Evolutionary conservation across 2,797 vertebrate genomes (phyloP).

Genomic region (Sternarchorhynchus goeldii): DNA sequence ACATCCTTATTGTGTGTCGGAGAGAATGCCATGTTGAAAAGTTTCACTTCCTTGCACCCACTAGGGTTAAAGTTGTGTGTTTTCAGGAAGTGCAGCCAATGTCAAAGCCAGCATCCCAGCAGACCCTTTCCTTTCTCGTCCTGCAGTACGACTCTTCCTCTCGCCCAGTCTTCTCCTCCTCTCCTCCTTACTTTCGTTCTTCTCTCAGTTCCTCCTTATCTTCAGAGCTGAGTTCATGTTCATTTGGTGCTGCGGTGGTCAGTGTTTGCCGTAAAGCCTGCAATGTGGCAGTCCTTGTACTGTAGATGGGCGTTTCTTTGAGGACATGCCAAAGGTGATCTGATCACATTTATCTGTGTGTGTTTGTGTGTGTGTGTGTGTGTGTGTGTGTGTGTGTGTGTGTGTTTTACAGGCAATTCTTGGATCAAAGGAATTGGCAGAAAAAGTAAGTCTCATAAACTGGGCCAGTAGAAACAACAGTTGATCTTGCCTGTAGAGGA

Average conservation of each 20-base stretch:
- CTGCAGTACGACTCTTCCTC: conserved; percentile 16
- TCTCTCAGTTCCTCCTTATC: conserved; percentile 38
- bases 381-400: conserved; percentile 1
- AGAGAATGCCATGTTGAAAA: no score
- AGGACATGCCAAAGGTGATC: not conserved
- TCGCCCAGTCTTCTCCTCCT: conserved; percentile 43
- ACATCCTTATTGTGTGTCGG: no score
- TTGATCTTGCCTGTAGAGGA: conserved; percentile 21
- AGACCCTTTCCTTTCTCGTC: conserved; percentile 27
- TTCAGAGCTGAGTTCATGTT: conserved; percentile 5
- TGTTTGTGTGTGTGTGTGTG: conserved; percentile 26
- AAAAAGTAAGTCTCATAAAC: conserved; percentile 70
- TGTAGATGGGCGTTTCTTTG: not conserved
- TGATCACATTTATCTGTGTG: not conserved
- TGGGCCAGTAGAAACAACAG: conserved; percentile 8
- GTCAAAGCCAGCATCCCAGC: not conserved
- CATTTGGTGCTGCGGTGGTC: not conserved
- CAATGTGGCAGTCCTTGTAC: not conserved
- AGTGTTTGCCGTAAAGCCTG: not conserved
- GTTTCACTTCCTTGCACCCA: no score
- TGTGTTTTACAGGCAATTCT: conserved; percentile 66
- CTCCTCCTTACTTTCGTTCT: conserved; percentile 28
- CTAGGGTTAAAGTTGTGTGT: no score
- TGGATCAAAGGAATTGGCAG: conserved; percentile 67
- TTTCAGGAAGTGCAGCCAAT: no score